Conservation (phyloP, 2,113 vertebrate species). For the Pimephales promelas region DNA sequence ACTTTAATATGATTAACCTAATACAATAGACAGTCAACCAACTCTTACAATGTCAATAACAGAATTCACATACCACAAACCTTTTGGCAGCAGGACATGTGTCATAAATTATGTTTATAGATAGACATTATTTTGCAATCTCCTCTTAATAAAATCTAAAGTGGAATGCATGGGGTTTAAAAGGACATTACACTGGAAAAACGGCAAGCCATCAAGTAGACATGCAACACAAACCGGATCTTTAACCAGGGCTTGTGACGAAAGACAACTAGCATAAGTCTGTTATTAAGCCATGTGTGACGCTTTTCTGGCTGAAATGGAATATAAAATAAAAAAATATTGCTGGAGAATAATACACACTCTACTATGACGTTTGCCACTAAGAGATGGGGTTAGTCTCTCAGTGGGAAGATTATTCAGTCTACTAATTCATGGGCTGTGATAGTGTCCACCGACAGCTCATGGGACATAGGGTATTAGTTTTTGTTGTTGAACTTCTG, state of each 20-base stretch:
- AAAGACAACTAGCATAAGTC: background rate
- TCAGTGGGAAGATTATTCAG: background rate
- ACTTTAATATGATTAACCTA: background rate
- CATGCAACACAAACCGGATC: background rate
- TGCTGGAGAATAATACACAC: background rate
- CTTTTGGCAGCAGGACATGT: slow-evolving; percentile 15
- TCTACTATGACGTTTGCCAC: background rate
- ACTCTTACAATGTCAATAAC: slow-evolving; percentile 7
- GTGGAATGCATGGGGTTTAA: slow-evolving; percentile 22
- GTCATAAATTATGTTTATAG: slow-evolving; percentile 48
- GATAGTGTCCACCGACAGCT: too few relatives aligned
- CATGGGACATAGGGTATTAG: background rate
- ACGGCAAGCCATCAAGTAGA: background rate
- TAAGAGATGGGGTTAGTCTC: background rate
- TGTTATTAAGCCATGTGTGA: background rate
- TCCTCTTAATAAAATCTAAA: slow-evolving; percentile 41
- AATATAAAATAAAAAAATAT: background rate
- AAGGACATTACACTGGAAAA: slow-evolving; percentile 1
- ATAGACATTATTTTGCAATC: slow-evolving; percentile 51
- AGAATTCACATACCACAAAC: slow-evolving; percentile 36
- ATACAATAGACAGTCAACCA: slow-evolving; percentile 9
- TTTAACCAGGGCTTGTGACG: background rate
- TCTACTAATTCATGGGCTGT: too few relatives aligned
- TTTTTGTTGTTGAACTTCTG: background rate
- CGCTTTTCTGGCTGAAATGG: background rate